Evolutionary conservation across 2,797 vertebrate genomes (phyloP).

Genomic region (Remorina albescens): DNA sequence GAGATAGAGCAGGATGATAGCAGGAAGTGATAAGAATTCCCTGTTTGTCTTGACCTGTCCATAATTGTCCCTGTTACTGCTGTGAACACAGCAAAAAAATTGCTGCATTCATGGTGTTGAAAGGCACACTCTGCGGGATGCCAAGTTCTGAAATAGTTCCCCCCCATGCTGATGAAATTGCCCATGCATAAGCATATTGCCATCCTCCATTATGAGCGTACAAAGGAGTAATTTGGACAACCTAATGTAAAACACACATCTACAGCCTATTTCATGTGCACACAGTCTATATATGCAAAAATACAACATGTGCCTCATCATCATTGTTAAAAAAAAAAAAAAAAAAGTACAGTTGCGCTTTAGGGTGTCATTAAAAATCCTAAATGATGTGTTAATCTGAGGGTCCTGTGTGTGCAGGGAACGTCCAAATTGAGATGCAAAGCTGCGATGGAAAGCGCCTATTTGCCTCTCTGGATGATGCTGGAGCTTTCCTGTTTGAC

Average conservation of each 20-base stretch:
- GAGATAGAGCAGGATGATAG: neutral
- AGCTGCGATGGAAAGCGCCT: slow-evolving; percentile 61
- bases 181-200: too few species aligned
- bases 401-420: slow-evolving; percentile 17
- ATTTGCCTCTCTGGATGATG: slow-evolving; percentile 52
- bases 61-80: neutral
- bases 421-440: slow-evolving; percentile 75
- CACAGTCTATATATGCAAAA: neutral
- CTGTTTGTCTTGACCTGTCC: neutral
- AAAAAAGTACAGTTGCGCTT: slow-evolving; percentile 27
- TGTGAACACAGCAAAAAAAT: neutral
- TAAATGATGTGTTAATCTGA: slow-evolving; percentile 74
- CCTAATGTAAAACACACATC: slow-evolving; percentile 9
- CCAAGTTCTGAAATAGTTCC: too few species aligned
- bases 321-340: slow-evolving; percentile 22
- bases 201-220: neutral
- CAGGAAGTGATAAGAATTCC: neutral
- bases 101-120: too few species aligned
- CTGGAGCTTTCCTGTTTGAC: slow-evolving; percentile 76
- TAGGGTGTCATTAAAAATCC: slow-evolving; percentile 70
- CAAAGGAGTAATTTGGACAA: neutral
- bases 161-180: too few species aligned
- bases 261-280: neutral
- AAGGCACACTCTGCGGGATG: too few species aligned
- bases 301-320: slow-evolving; percentile 40